These are phyloP conservation scores for Onychomys leucogaster DNA, from an alignment of 2,797 vertebrate species.

Conservation along the genomic window DNA sequence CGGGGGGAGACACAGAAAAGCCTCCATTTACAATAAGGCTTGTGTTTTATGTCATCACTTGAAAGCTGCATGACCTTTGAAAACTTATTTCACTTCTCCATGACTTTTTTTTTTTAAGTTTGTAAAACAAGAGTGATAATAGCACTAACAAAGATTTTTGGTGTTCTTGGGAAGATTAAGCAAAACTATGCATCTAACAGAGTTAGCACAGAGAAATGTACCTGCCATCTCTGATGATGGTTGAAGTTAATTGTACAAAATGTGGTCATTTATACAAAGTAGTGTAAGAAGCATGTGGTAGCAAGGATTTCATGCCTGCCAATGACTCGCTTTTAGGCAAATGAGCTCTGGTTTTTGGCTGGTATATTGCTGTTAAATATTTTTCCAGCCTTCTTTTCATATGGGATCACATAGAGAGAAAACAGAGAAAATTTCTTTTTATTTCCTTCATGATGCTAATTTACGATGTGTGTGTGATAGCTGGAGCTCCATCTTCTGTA, in stretches of 20 bases:
- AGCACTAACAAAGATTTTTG: not conserved
- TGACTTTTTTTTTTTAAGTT: not conserved
- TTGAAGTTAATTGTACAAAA: not conserved
- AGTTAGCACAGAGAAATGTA: not conserved
- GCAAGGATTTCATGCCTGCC: not conserved
- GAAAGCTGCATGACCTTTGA: not conserved
- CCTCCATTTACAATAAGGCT: no score
- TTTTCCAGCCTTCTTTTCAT: not conserved
- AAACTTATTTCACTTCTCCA: not conserved
- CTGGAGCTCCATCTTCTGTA: not conserved
- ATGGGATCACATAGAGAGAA: not conserved
- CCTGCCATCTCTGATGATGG: not conserved
- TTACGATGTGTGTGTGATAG: not conserved
- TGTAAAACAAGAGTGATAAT: not conserved
- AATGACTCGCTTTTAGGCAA: not conserved
- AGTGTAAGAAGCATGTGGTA: not conserved
- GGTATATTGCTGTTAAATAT: not conserved
- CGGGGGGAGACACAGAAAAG: no score
- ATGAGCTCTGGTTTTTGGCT: not conserved
- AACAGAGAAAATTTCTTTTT: not conserved
- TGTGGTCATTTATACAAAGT: not conserved
- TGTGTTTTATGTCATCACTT: not conserved
- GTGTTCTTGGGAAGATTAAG: not conserved
- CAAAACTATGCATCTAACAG: not conserved
- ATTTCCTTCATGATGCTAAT: conserved; percentile 11